These are phyloP conservation scores for Coilia nasus DNA, from an alignment of 2,797 vertebrate genomes.

Conservation along the genomic window DNA sequence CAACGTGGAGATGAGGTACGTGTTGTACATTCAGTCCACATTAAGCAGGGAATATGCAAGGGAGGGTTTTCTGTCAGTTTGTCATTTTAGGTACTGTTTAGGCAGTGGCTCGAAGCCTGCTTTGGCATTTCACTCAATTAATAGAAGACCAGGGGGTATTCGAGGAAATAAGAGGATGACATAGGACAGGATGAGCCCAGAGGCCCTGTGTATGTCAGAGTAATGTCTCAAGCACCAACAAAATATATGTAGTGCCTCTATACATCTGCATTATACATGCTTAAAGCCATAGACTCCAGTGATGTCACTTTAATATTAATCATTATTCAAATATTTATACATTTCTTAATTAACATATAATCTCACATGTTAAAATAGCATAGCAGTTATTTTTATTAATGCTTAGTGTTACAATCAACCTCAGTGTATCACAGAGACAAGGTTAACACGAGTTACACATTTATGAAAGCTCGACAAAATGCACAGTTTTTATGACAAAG, in stretches of 20 bases:
- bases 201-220: conserved; percentile 31
- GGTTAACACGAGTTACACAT: background rate
- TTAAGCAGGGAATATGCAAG: conserved; percentile 57
- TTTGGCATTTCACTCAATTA: conserved; percentile 71
- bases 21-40: conserved; percentile 67
- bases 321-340: background rate
- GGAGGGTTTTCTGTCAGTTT: conserved; percentile 64
- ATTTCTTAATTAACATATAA: background rate
- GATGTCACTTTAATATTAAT: background rate
- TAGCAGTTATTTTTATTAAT: background rate
- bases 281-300: background rate
- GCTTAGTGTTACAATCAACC: background rate
- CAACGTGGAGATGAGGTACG: conserved; percentile 58
- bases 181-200: background rate
- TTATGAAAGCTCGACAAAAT: background rate
- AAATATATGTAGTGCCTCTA: background rate
- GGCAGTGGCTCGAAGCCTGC: background rate
- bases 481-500: background rate
- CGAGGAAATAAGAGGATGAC: background rate
- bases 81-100: conserved; percentile 31
- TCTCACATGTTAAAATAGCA: background rate
- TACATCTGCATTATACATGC: background rate
- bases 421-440: background rate
- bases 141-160: conserved; percentile 36
- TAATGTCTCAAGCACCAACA: conserved; percentile 26